Percentiles rank a stretch among this genome's conserved stretches.
Conservation (phyloP, 53 echinoderm and acorn worm species). For the Glandiceps talaboti region DNA sequence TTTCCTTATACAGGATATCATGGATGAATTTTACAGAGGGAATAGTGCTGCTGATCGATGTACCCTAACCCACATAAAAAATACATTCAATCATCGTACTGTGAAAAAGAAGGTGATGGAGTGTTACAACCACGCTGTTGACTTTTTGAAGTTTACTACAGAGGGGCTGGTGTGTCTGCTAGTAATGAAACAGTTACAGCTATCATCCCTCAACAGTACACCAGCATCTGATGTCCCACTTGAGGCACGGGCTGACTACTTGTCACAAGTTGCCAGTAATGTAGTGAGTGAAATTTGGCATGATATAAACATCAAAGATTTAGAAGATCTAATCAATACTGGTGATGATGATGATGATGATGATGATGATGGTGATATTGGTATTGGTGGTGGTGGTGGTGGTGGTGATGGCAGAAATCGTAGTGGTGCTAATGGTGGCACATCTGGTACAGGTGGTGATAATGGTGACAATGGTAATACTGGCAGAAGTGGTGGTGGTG, state of each 20-base stretch:
- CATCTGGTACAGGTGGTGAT: not conserved
- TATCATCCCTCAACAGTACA: too few species aligned
- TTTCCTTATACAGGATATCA: conserved; percentile 11
- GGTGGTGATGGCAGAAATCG: not conserved
- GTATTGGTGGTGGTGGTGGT: not conserved
- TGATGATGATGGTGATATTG: not conserved
- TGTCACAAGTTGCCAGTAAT: not conserved
- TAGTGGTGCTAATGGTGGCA: not conserved
- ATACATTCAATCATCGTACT: conserved; percentile 8
- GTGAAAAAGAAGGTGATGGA: conserved; percentile 16
- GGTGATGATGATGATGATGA: not conserved
- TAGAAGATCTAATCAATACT: not conserved
- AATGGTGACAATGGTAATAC: not conserved
- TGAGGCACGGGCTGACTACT: too few species aligned
- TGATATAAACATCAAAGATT: not conserved
- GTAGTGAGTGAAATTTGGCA: not conserved
- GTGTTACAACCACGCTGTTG: conserved; percentile 4
- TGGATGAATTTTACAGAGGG: conserved; percentile 13
- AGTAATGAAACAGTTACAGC: too few species aligned
- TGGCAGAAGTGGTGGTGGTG: not conserved
- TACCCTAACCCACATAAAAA: conserved; percentile 21
- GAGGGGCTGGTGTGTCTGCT: not conserved
- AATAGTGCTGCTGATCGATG: conserved; percentile 18
- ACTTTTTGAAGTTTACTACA: too few species aligned
- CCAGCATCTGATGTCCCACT: too few species aligned